Conservation (phyloP, 2,888 invertebrate species). For the Congeria kusceri region DNA sequence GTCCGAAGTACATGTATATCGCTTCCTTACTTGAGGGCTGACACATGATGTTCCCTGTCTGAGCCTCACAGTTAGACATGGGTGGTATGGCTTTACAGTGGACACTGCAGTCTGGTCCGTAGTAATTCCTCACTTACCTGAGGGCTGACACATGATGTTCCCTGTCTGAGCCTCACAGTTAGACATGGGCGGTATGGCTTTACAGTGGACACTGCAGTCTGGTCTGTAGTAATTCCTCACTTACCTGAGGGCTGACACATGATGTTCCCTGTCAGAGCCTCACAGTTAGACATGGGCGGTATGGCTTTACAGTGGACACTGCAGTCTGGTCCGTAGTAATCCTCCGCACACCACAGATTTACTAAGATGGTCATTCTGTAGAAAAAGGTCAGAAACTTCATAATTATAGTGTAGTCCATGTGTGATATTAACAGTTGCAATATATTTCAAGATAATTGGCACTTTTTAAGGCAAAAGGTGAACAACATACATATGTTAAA, state of each 20-base stretch:
- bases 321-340: conserved; percentile 54
- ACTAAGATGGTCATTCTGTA: not conserved
- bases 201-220: conserved; percentile 31
- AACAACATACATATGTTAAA: too few relatives aligned
- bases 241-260: conserved; percentile 51
- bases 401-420: too few relatives aligned
- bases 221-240: conserved; percentile 40
- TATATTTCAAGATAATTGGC: too few relatives aligned
- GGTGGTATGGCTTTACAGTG: conserved; percentile 43
- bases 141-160: conserved; percentile 35
- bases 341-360: conserved; percentile 40
- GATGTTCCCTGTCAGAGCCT: conserved; percentile 30
- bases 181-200: conserved; percentile 38
- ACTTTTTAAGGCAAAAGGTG: too few relatives aligned
- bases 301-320: conserved; percentile 40
- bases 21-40: conserved; percentile 45
- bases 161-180: conserved; percentile 38
- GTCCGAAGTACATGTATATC: too few relatives aligned
- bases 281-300: conserved; percentile 42
- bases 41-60: conserved; percentile 40
- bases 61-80: conserved; percentile 35
- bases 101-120: conserved; percentile 34
- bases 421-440: too few relatives aligned
- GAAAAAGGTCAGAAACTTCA: too few relatives aligned
- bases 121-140: conserved; percentile 52